These are phyloP conservation scores for Mesoligia furuncula DNA, from an alignment of 2,888 invertebrate genomes.

Conservation along the genomic window DNA sequence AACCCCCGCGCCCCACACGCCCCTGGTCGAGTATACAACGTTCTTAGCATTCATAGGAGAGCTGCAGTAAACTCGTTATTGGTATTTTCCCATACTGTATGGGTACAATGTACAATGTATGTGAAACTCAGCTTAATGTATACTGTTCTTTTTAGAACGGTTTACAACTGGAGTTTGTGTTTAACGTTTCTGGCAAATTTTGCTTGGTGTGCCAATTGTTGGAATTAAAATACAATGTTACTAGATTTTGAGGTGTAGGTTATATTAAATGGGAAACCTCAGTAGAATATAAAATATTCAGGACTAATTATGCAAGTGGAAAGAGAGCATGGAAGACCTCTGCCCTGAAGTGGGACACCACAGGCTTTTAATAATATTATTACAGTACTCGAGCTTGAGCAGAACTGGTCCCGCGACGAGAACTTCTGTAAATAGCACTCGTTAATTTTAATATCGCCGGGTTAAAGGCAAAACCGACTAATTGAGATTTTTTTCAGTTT, in stretches of 20 bases:
- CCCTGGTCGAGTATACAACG: background rate
- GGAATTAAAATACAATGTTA: background rate
- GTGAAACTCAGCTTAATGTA: background rate
- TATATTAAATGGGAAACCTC: background rate
- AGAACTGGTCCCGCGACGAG: background rate
- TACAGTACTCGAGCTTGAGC: background rate
- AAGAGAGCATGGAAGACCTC: background rate
- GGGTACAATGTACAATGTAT: slow-evolving; percentile 36
- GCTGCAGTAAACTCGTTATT: slow-evolving; percentile 50
- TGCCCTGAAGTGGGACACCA: background rate
- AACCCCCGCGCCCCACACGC: background rate
- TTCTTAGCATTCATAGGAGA: slow-evolving; percentile 33
- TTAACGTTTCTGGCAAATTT: background rate
- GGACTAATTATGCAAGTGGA: background rate
- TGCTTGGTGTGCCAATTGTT: background rate
- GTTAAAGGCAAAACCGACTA: too few relatives aligned
- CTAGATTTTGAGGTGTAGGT: background rate
- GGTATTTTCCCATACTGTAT: slow-evolving; percentile 36
- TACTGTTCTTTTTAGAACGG: background rate
- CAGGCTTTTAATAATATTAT: background rate
- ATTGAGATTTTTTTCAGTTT: too few relatives aligned
- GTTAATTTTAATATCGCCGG: too few relatives aligned
- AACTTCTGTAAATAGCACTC: background rate
- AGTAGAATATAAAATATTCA: background rate
- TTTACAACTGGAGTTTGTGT: background rate